phyloP scores from a whole-genome alignment of 2,888 invertebrate genomes.

The Galeopsomyia nigrocyanea region DNA sequence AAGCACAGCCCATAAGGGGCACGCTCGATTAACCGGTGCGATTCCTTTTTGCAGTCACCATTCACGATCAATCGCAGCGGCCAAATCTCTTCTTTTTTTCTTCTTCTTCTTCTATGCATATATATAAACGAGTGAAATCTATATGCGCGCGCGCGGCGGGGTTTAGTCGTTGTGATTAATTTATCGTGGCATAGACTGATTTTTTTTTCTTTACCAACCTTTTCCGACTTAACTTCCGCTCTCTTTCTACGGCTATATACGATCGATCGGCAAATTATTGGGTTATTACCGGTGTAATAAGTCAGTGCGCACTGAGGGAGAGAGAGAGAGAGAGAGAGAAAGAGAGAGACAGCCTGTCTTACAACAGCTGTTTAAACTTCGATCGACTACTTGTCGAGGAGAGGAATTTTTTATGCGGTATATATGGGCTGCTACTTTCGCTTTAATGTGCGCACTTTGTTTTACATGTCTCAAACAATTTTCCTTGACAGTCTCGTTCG shows the following conservation, averaged over 20 bases:
- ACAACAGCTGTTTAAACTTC: constrained; percentile 22
- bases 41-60: constrained; percentile 41
- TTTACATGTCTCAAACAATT: neutral
- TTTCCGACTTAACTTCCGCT: constrained; percentile 10
- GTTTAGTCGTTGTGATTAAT: constrained; percentile 15
- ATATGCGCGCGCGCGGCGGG: neutral
- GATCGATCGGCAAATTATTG: constrained; percentile 39
- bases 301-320: neutral
- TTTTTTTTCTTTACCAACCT: neutral
- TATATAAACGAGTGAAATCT: constrained; percentile 30
- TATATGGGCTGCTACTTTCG: constrained; percentile 10
- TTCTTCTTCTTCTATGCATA: neutral
- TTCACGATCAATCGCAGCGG: constrained; percentile 19
- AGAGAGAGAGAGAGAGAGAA: no score
- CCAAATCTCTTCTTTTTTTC: constrained; percentile 6
- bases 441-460: constrained; percentile 5
- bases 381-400: neutral
- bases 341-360: neutral
- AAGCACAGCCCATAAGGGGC: constrained; percentile 20
- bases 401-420: no score
- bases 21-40: constrained; percentile 52
- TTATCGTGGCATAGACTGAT: constrained; percentile 9
- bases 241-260: neutral
- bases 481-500: neutral
- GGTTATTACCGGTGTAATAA: constrained; percentile 33